phyloP scores from a whole-genome alignment of 2,113 vertebrate species.

The Calidris pugnax region DNA sequence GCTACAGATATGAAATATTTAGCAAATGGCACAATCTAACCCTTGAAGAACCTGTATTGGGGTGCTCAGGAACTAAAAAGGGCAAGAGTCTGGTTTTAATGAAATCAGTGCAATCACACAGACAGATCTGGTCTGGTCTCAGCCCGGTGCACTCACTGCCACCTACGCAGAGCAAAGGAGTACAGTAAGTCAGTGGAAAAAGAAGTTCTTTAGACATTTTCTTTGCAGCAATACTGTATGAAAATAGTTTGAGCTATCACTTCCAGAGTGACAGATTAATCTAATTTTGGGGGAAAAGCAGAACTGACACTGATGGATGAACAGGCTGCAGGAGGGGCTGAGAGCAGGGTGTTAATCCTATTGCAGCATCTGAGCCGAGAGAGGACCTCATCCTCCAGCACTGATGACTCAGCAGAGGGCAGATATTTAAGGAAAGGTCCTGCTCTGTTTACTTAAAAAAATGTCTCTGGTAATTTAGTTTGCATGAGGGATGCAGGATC shows the following conservation, averaged over 20 bases:
- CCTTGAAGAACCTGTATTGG: neutral
- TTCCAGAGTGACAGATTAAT: constrained; percentile 52
- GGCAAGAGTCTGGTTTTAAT: neutral
- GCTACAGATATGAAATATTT: neutral
- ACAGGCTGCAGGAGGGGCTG: neutral
- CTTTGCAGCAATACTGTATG: constrained; percentile 42
- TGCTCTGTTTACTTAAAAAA: neutral
- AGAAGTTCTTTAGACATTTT: neutral
- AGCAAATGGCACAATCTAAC: neutral
- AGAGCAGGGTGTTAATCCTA: neutral
- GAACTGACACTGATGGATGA: constrained; percentile 49
- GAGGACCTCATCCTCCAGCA: neutral
- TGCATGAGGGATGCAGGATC: neutral
- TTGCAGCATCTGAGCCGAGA: neutral
- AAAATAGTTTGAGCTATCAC: constrained; percentile 47
- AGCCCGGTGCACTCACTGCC: neutral
- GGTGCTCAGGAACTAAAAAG: neutral
- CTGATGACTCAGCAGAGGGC: constrained; percentile 22
- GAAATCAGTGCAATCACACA: neutral
- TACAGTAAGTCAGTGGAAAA: neutral
- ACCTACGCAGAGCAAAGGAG: neutral
- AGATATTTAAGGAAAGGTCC: constrained; percentile 22
- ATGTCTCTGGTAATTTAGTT: neutral
- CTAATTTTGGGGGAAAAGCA: constrained; percentile 6
- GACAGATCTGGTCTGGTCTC: neutral